Evolutionary conservation across 2,888 invertebrate species (phyloP).

Genomic region (Ptychoptera contaminata): DNA sequence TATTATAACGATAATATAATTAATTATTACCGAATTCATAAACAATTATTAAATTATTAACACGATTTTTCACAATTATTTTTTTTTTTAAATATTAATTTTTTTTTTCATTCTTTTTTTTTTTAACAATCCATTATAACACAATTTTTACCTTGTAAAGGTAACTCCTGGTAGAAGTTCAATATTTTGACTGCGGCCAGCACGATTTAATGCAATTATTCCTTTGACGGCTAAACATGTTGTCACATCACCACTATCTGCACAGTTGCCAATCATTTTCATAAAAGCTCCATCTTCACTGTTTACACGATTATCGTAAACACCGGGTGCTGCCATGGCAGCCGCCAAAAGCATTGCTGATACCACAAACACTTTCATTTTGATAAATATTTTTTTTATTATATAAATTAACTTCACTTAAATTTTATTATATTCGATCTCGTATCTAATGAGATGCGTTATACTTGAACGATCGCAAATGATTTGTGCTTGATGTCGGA

Average conservation of each 20-base stretch:
- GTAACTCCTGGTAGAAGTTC: conserved; percentile 40
- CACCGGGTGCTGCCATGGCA: conserved; percentile 23
- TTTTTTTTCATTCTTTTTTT: background rate
- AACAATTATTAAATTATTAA: too few relatives aligned
- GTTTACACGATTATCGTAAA: conserved; percentile 13
- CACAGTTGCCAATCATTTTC: conserved; percentile 28
- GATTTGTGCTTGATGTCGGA: conserved; percentile 27
- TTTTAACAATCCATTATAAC: background rate
- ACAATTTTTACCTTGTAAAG: conserved; percentile 35
- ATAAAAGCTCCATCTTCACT: conserved; percentile 23
- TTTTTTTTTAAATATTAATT: too few relatives aligned
- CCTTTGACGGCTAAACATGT: conserved; percentile 43
- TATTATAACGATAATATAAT: too few relatives aligned
- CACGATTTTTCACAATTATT: background rate
- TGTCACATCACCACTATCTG: conserved; percentile 32
- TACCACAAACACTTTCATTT: conserved; percentile 31
- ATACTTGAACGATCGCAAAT: conserved; percentile 25
- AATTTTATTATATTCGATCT: conserved; percentile 17
- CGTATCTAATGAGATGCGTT: conserved; percentile 14
- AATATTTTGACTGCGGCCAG: conserved; percentile 38
- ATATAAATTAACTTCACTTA: conserved; percentile 22
- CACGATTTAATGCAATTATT: conserved; percentile 37
- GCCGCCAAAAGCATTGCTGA: conserved; percentile 21
- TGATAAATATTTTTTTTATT: conserved; percentile 24
- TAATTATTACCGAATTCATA: too few relatives aligned